These are phyloP conservation scores for Branchipolynoe longqiensis DNA, from an alignment of 2,888 invertebrate species.

Conservation along the genomic window DNA sequence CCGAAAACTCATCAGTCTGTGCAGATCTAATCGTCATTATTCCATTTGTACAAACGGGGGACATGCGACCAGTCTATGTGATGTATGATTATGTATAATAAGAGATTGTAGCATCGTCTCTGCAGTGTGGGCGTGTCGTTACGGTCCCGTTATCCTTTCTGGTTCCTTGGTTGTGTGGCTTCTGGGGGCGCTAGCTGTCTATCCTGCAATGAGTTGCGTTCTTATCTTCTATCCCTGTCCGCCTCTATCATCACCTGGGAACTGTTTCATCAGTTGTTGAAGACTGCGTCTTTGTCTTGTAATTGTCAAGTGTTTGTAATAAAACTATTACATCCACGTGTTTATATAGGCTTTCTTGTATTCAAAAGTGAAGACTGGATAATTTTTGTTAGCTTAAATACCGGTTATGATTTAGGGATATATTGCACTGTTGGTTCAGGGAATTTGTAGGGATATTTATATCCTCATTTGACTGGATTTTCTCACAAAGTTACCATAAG, in stretches of 20 bases:
- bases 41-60: conserved; percentile 53
- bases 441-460: too few species aligned
- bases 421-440: too few species aligned
- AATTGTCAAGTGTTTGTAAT: conserved; percentile 55
- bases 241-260: conserved; percentile 3
- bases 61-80: conserved; percentile 46
- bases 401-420: too few species aligned
- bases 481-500: too few species aligned
- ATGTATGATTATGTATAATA: conserved; percentile 41
- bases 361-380: too few species aligned
- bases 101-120: conserved; percentile 15
- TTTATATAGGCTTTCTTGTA: too few species aligned
- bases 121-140: conserved; percentile 9
- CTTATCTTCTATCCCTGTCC: not conserved
- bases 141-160: not conserved
- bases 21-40: conserved; percentile 46
- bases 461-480: too few species aligned
- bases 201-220: conserved; percentile 36
- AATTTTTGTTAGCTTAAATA: too few species aligned
- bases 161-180: conserved; percentile 1
- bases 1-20: conserved; percentile 24
- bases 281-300: conserved; percentile 59
- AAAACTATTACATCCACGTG: conserved; percentile 55
- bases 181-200: not conserved
- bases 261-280: conserved; percentile 54